Evolutionary conservation across 2,113 vertebrate species (phyloP).

Genomic region (Leucopsar rothschildi): DNA sequence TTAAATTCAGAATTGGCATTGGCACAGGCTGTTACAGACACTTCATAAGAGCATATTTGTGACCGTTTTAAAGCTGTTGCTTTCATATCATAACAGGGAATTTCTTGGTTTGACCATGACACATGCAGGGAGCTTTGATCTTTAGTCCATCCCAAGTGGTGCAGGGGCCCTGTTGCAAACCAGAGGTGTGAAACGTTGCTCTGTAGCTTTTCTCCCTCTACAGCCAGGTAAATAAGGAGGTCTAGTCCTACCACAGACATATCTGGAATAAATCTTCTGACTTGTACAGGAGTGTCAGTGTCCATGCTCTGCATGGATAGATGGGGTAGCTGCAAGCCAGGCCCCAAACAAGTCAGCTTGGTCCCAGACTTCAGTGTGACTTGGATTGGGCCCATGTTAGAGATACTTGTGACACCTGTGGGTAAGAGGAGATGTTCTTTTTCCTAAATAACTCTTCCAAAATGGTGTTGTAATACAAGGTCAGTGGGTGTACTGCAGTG

Average conservation of each 20-base stretch:
- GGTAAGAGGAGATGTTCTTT: slow-evolving; percentile 37
- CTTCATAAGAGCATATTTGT: background rate
- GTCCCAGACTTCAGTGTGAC: background rate
- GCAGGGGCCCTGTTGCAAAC: background rate
- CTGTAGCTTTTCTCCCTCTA: background rate
- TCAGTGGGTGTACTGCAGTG: background rate
- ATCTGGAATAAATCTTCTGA: background rate
- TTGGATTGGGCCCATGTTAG: background rate
- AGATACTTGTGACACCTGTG: background rate
- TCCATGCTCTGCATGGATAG: rapidly evolving
- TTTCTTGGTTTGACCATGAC: background rate
- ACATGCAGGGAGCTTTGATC: rapidly evolving
- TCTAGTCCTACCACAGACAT: background rate
- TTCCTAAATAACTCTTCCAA: background rate
- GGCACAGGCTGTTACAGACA: background rate
- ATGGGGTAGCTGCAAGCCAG: background rate
- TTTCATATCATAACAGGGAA: background rate
- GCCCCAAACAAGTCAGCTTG: background rate
- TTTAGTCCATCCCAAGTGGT: background rate
- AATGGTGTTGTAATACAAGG: background rate
- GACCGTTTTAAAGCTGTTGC: background rate
- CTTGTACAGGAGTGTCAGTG: background rate
- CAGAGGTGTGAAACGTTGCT: background rate
- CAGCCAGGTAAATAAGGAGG: background rate
- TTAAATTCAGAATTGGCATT: background rate